Conservation (phyloP, 2,888 invertebrate genomes). For the Latrodectus hesperus region DNA sequence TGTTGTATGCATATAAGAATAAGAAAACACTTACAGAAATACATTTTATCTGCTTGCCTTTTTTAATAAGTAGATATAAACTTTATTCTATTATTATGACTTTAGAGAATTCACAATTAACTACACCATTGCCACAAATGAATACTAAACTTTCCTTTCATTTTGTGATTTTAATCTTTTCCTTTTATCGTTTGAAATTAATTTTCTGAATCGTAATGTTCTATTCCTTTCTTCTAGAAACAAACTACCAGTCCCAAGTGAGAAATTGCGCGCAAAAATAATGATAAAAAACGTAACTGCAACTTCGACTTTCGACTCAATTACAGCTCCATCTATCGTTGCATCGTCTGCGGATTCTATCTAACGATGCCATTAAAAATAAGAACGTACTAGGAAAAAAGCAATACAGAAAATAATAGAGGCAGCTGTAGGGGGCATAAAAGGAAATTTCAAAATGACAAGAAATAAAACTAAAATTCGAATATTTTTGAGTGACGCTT, state of each 20-base stretch:
- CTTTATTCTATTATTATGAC: too few species aligned
- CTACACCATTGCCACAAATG: too few species aligned
- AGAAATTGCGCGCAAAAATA: slow-evolving; percentile 13
- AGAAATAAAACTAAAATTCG: slow-evolving; percentile 45
- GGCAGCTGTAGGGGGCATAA: not conserved
- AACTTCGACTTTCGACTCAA: slow-evolving; percentile 58
- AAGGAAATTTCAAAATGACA: slow-evolving; percentile 11
- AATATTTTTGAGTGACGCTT: slow-evolving; percentile 35
- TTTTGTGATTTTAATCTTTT: too few species aligned
- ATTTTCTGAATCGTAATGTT: not conserved
- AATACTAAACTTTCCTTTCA: too few species aligned
- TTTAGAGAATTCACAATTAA: too few species aligned
- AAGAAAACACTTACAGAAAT: too few species aligned
- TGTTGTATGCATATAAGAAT: too few species aligned
- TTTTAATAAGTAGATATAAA: too few species aligned
- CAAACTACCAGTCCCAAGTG: slow-evolving; percentile 25
- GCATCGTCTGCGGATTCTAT: slow-evolving; percentile 38
- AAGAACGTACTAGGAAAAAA: slow-evolving; percentile 20
- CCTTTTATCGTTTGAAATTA: not conserved
- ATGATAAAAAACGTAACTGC: slow-evolving; percentile 31
- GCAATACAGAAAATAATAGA: not conserved
- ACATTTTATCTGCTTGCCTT: too few species aligned
- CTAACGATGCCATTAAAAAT: slow-evolving; percentile 56
- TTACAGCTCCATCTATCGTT: slow-evolving; percentile 56
- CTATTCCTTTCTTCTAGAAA: slow-evolving; percentile 22